Evolutionary conservation across 2,797 vertebrate genomes (phyloP), one percentile per base, ranked within the genome.

Genomic region (Acrossocheilus wenchowensis): DNA sequence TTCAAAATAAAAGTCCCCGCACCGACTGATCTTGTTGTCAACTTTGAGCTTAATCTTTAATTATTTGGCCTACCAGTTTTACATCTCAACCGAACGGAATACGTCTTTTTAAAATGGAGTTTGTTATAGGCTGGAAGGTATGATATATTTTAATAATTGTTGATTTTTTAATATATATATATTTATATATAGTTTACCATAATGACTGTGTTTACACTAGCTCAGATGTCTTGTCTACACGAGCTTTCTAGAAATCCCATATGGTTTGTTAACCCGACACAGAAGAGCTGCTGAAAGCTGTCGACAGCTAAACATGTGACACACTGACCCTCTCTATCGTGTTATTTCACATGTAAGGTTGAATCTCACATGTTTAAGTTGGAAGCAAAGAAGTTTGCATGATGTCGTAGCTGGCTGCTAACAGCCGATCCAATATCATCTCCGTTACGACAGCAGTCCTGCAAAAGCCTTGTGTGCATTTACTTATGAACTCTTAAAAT

Each of bases 1-100:
- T 85, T 85, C 84, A 85, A 48, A 85, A 80, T 85, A 85, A 85
- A 79, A 72, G 84, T 80, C 21, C 80, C 36, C 36, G 6, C 48
- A 11, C n/a, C 36, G 23, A 9, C 17, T 48, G 3, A 23, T 36
- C 36, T 10, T 41, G 30, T 71, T 71, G 77, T 80, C 66, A 80
- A 85, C 66, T 79, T 85, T 80, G n/a, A 62, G 39, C n/a, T 79
- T 80, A 69, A 85, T 85, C 66, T 85, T 39, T 48, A 10, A 79
- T 85, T 85, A 80, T 48, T 71, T 52, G 66, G 74, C 73, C 73
- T 54, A 54, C 50, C 66, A 6, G 66, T 48, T 72, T 72, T 48
- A 45, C 75, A 36, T 45, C 26, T 19, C 17, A 79, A 12, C 17
- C 11, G 6, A 50, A 4, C 10, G 19, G 77, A 36, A 11, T 72